phyloP scores from a whole-genome alignment of 2,113 vertebrate genomes.

The Gymnogyps californianus region DNA sequence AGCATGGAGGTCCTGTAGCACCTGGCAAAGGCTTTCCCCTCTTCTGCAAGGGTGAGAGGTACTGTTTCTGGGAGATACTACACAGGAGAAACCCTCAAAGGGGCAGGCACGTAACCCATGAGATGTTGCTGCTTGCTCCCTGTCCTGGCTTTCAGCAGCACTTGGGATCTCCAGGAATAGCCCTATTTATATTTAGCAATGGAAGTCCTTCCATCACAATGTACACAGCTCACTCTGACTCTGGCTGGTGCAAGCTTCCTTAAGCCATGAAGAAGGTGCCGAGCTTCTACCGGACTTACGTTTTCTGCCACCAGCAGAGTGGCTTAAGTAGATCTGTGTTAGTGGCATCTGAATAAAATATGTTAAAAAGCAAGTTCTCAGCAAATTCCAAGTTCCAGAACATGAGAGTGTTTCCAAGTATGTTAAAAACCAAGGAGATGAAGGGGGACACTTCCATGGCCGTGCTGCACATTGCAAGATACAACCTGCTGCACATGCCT shows the following conservation, averaged over 20 bases:
- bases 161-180: background rate
- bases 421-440: background rate
- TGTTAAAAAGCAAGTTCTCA: background rate
- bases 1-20: background rate
- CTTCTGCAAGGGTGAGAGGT: background rate
- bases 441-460: background rate
- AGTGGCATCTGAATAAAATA: background rate
- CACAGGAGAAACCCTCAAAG: background rate
- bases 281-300: background rate
- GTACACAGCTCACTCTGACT: background rate
- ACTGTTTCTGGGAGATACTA: background rate
- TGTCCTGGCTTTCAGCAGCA: background rate
- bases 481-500: background rate
- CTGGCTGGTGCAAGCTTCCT: background rate
- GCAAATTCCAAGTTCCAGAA: background rate
- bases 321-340: background rate
- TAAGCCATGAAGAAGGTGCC: background rate
- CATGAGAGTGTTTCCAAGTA: background rate
- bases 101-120: rapidly evolving
- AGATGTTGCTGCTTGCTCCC: background rate
- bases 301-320: background rate
- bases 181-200: background rate
- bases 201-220: background rate
- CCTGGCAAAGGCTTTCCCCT: background rate
- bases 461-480: background rate